Base-by-base conservation (phyloP, 2,113 vertebrate species). In the Hypocryptadius cinnamomeus region DNA sequence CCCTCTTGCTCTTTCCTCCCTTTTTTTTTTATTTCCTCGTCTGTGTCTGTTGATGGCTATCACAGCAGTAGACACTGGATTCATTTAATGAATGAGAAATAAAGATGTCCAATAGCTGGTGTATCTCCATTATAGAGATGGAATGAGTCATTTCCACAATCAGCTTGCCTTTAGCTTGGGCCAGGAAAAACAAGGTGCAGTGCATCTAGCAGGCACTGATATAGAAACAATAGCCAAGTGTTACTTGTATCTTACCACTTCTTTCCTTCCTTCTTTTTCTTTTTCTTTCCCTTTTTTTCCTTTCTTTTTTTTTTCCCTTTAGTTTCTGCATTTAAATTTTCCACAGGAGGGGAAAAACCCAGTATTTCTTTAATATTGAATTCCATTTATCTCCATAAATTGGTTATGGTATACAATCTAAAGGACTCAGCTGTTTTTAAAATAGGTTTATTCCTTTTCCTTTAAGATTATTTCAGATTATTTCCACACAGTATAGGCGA, bases 401-500 rank as follows among this genome's bases (percentile, higher is more conserved):
- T 97, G 97, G 97, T 97, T 98, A 97, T 97, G 96, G 96, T 97
- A 96, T 97, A 96, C 94, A 39, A 97, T 97, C 96, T 97, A 98
- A 98, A 97, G 96, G 97, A 97, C 97, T 98, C 97, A 98, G 97
- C 96, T 98, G 96, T 97, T 98, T 97, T 97, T 97, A 97, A 97
- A 98, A 97, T 97, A 97, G 96, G 94, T 97, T 97, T 98, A 97
- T 98, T 97, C 95, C 94, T 96, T 97, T 97, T 94, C 92, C 95
- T 96, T 96, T 95, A 95, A 96, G 91, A 96, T 94, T 94, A 94
- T 97, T 97, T 97, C 97, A 97, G 97, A 98, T 98, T 96, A 98
- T 98, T 97, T 98, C 92, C 96, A 96, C 96, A 96, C 95, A 97
- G 97, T 96, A 96, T 95, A 93, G 96, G 96, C 11, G 25, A 97